Percentiles rank a stretch among this genome's conserved stretches.
Conservation (phyloP, 1,140 invertebrate genomes). For the Helicoverpa zea region DNA sequence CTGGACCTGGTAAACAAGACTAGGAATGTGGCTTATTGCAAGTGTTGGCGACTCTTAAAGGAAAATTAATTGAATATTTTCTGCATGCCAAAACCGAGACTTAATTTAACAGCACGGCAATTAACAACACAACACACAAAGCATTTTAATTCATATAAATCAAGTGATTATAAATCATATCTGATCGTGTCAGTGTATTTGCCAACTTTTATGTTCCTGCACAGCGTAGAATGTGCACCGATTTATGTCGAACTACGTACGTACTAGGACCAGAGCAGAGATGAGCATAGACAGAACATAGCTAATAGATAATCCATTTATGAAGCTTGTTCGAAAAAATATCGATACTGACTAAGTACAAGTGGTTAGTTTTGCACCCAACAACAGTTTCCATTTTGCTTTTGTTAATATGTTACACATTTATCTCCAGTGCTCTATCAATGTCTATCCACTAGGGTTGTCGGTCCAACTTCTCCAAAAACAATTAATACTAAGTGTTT, state of each 20-base stretch:
- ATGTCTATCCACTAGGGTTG: not conserved
- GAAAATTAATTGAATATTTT: not conserved
- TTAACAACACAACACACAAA: slow-evolving; percentile 18
- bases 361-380: too few species aligned
- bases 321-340: not conserved
- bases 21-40: not conserved
- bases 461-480: not conserved
- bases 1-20: not conserved
- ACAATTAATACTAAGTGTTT: slow-evolving; percentile 47
- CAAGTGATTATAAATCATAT: slow-evolving; percentile 37
- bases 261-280: not conserved
- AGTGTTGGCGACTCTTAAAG: slow-evolving; percentile 11
- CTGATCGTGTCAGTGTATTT: slow-evolving; percentile 8
- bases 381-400: too few species aligned
- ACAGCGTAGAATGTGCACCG: slow-evolving; percentile 27
- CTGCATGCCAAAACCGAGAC: slow-evolving; percentile 7
- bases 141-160: slow-evolving; percentile 45
- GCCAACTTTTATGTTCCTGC: slow-evolving; percentile 39
- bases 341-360: too few species aligned
- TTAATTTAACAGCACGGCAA: not conserved
- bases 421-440: too few species aligned
- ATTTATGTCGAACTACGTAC: slow-evolving; percentile 25
- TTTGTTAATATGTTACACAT: not conserved
- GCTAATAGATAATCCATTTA: not conserved
- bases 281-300: not conserved